These are phyloP conservation scores for Phlogophora meticulosa DNA, from an alignment of 2,888 invertebrate genomes.

Conservation along the genomic window DNA sequence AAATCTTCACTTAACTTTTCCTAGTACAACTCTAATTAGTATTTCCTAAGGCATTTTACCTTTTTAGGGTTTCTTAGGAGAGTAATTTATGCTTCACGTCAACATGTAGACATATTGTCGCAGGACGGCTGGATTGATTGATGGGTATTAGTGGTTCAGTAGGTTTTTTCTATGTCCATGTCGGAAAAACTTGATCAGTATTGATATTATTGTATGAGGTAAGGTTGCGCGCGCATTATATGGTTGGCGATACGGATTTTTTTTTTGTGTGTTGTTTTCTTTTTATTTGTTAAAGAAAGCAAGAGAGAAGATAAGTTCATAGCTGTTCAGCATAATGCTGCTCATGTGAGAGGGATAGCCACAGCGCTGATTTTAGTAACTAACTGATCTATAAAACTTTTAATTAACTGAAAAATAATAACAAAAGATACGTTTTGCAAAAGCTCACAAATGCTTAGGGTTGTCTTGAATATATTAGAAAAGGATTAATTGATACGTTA, in stretches of 20 bases:
- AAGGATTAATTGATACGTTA: too few relatives aligned
- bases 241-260: slow-evolving; percentile 24
- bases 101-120: slow-evolving; percentile 70
- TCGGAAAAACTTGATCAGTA: slow-evolving; percentile 60
- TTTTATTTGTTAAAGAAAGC: background rate
- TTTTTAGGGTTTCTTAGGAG: slow-evolving; percentile 54
- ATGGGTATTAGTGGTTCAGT: slow-evolving; percentile 61
- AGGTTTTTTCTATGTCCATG: slow-evolving; percentile 54
- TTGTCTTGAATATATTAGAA: too few relatives aligned
- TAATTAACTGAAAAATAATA: too few relatives aligned
- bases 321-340: too few relatives aligned
- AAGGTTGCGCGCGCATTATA: slow-evolving; percentile 29
- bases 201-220: slow-evolving; percentile 56
- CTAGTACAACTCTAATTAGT: slow-evolving; percentile 60
- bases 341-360: too few relatives aligned
- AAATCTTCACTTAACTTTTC: slow-evolving; percentile 38
- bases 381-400: too few relatives aligned
- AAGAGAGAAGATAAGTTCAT: too few relatives aligned
- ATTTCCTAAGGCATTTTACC: slow-evolving; percentile 65
- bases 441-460: too few relatives aligned
- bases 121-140: slow-evolving; percentile 66
- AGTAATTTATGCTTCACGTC: slow-evolving; percentile 66
- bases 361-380: too few relatives aligned
- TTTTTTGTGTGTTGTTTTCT: background rate
- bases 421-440: too few relatives aligned